Conservation (phyloP, 2,888 invertebrate species). For the Acanthopleura granulata region DNA sequence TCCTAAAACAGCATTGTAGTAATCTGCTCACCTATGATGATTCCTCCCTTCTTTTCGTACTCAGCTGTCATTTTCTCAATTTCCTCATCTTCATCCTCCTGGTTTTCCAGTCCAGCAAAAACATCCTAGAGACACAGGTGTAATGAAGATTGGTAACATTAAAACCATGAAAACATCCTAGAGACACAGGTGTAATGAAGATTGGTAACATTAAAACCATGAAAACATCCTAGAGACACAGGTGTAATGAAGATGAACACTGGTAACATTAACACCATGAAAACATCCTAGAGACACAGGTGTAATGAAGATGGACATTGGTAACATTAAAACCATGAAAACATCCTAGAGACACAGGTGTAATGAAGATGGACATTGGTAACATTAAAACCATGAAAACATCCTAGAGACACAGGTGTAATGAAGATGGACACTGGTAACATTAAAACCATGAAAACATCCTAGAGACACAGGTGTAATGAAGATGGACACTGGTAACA, state of each 20-base stretch:
- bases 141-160: background rate
- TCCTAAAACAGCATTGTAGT: no score
- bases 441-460: background rate
- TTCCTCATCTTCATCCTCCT: constrained; percentile 89
- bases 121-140: constrained; percentile 32
- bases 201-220: background rate
- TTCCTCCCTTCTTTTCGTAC: constrained; percentile 51
- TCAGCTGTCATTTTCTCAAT: constrained; percentile 78
- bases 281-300: background rate
- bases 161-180: background rate
- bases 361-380: background rate
- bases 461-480: background rate
- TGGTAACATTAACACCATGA: background rate
- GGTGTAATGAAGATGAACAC: background rate
- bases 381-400: background rate
- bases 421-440: background rate
- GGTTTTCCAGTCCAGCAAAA: constrained; percentile 80
- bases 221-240: background rate
- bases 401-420: background rate
- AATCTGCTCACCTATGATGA: constrained; percentile 32
- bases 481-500: background rate
- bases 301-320: background rate
- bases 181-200: background rate
- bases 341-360: background rate
- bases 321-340: background rate